Base-by-base conservation (phyloP, 2,113 vertebrate genomes). In the Pyrgilauda ruficollis region DNA sequence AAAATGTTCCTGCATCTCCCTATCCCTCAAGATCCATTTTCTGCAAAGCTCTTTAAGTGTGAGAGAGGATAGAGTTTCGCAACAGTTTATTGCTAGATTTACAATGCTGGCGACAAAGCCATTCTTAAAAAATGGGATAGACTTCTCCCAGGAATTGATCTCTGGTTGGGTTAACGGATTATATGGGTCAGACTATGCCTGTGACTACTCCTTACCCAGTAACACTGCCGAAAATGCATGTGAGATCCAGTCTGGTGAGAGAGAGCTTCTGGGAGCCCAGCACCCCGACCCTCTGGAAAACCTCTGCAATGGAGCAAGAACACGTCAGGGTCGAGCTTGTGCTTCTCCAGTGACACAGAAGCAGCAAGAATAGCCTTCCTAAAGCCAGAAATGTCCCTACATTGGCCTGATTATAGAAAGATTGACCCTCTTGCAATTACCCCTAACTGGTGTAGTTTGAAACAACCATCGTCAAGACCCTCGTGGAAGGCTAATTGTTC, bases 51-150 rank as follows among this genome's bases (percentile, higher is more conserved):
- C 63, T 81, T 61, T 84, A 56, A 93, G 76, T 47, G 52, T 53
- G 73, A 72, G 73, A 80, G 52, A 68, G 88, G 82, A 94, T 88
- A 88, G 68, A 68, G 44, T 94, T 96, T 96, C 76, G 0, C 68
- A 92, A 61, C 59, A 92, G 79, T 77, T 94, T 88, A 89, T 90
- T 90, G 75, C 88, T 87, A 96, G 93, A 93, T 96, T 95, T 95
- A 93, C 92, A 94, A 59, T 35, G 39, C 68, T 75, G 83, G 72
- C 5, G 0, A 84, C 75, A 80, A 85, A 92, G 76, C 50, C 1
- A 20, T 86, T 90, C 61, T 67, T 83, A 85, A 93, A 96, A 91
- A 94, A 64, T 39, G 63, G 83, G 41, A 64, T 44, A 94, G 68
- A 53, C 88, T 86, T 95, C 82, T 96, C 78, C 26, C 58, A 89